Percentiles rank a stretch among this genome's conserved stretches.
phyloP scores from a whole-genome alignment of 1,140 invertebrate genomes.

The Brachionus asplanchnoidis region DNA sequence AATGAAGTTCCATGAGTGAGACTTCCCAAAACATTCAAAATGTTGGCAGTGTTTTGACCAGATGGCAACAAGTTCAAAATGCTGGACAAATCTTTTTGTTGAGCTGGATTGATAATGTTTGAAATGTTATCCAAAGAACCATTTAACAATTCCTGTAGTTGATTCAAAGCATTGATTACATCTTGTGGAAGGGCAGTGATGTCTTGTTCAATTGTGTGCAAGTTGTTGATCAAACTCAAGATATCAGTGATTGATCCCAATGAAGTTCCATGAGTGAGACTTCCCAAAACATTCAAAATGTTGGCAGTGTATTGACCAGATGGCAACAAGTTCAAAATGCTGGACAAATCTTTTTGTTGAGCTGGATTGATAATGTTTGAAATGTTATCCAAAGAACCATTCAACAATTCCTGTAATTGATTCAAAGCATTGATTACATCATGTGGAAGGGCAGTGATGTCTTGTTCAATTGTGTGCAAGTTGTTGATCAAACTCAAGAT shows the following conservation, averaged over 20 bases:
- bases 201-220: slow-evolving; percentile 14
- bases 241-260: too few relatives aligned
- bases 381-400: neutral
- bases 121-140: neutral
- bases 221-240: neutral
- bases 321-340: too few relatives aligned
- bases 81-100: too few relatives aligned
- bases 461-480: neutral
- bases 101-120: too few relatives aligned
- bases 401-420: slow-evolving; percentile 14
- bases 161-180: neutral
- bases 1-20: too few relatives aligned
- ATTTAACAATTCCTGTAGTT: neutral
- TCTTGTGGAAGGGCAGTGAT: slow-evolving; percentile 19
- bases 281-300: too few relatives aligned
- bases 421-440: slow-evolving; percentile 7
- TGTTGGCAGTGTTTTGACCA: too few relatives aligned
- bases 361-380: slow-evolving; percentile 3
- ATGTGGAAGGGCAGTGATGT: slow-evolving; percentile 19
- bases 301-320: too few relatives aligned
- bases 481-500: slow-evolving; percentile 2
- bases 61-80: too few relatives aligned
- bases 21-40: too few relatives aligned
- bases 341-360: neutral
- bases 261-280: too few relatives aligned